phyloP scores from a whole-genome alignment of 1,140 invertebrate species.

The Sarcophaga bullata region DNA sequence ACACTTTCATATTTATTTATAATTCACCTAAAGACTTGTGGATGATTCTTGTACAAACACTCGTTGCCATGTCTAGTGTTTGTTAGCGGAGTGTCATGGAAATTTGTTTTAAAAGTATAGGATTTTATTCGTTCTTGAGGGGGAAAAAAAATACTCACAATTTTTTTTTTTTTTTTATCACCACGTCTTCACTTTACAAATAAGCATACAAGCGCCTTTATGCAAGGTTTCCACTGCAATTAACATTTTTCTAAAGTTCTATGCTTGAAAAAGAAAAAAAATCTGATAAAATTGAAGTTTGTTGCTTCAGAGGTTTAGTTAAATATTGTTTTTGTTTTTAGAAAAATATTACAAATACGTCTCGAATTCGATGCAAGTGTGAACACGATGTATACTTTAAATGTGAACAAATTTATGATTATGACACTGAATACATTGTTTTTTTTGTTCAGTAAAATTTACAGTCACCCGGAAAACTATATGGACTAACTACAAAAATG shows the following conservation, averaged over 20 bases:
- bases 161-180: background rate
- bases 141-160: background rate
- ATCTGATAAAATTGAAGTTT: too few species aligned
- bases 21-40: slow-evolving; percentile 16
- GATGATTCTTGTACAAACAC: background rate
- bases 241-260: too few species aligned
- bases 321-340: too few species aligned
- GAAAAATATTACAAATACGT: too few species aligned
- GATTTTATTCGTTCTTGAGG: background rate
- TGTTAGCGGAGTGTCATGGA: background rate
- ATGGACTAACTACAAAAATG: background rate
- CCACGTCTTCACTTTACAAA: background rate
- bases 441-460: slow-evolving; percentile 2
- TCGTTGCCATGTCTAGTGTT: background rate
- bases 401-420: background rate
- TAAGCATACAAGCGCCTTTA: background rate
- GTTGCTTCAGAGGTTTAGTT: too few species aligned
- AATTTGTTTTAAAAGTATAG: slow-evolving; percentile 1
- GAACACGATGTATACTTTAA: background rate
- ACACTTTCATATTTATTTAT: slow-evolving; percentile 32
- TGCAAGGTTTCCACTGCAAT: background rate
- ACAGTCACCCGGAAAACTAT: slow-evolving; percentile 20
- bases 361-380: background rate
- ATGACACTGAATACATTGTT: background rate
- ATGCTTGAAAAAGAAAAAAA: too few species aligned